Evolutionary conservation across 2,888 invertebrate species (phyloP), one percentile per base, ranked within the genome.

Genomic region (Melanargia galathea): DNA sequence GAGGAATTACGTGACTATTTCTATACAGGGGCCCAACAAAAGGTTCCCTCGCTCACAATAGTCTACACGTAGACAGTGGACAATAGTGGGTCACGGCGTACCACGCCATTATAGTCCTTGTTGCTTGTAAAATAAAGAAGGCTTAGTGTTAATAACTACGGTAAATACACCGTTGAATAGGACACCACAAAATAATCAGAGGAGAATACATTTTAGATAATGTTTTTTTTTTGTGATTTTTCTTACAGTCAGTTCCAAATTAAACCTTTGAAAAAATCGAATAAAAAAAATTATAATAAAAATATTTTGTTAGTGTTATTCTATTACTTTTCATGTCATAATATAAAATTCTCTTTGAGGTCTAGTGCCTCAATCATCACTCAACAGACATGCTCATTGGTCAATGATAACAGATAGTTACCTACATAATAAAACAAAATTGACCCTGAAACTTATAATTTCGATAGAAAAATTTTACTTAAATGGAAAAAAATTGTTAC

Each of bases 1-100:
- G 33, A 33, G 51, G 20, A 52, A 52, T 18, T 33, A 33, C 51
- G 51, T 52, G 51, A 18, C 51, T 35, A 30, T 52, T 20, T 33
- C 51, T 11, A 52, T 52, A n/a, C 51, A 35, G 20, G n/a, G 51
- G 18, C 51, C 22, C 16, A 49, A 52, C 51, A 52, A 52, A 35
- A 52, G 51, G 35, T 18, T 26, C 33, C 33, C 6, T 18, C 46
- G 22, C n/a, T 52, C 51, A 52, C 51, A 52, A 52, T 52, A 20
- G 33, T 33, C 51, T 52, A 16, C 51, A 35, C 51, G 51, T 33
- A 33, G 18, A 18, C 13, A 24, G 26, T 26, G 51, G 51, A 52
- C 51, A 52, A 52, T 52, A 18, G 51, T 52, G 33, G 51, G 51
- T 52, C 51, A 52, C 33, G 51, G 51, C 10, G 8, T 5, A 3